A percentile compares a stretch with the other conserved stretches of the same genome.
phyloP scores from a whole-genome alignment of 2,113 vertebrate species.

The Clinocottus analis region DNA sequence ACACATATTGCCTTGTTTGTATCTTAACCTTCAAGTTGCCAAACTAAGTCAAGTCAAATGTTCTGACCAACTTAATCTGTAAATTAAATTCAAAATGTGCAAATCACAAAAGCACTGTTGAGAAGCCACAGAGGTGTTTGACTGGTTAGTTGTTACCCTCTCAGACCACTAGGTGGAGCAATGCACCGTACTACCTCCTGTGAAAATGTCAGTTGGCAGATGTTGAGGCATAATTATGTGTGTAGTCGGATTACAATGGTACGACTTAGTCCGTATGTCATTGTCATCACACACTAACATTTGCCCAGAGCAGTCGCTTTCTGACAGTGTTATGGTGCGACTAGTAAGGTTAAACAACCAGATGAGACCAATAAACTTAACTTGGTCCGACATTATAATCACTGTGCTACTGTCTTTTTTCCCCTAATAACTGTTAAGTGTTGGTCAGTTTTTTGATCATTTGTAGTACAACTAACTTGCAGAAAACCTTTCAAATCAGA shows the following conservation, averaged over 20 bases:
- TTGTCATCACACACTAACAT: neutral
- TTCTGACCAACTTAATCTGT: neutral
- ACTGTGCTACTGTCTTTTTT: neutral
- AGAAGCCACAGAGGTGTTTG: neutral
- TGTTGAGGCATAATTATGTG: neutral
- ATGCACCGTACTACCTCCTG: neutral
- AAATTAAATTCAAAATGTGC: too few relatives aligned
- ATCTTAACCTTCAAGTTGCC: neutral
- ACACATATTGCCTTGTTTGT: slow-evolving; percentile 1
- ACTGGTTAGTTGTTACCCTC: neutral
- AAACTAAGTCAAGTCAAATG: neutral
- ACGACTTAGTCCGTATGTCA: neutral
- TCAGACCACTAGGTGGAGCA: slow-evolving; percentile 47
- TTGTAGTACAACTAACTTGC: neutral
- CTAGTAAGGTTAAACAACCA: slow-evolving; percentile 1
- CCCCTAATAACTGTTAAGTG: neutral
- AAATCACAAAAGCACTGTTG: neutral
- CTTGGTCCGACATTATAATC: neutral
- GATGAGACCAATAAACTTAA: slow-evolving; percentile 27
- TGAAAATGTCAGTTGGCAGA: neutral
- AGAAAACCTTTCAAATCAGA: neutral
- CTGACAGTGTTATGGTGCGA: neutral
- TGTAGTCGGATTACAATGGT: neutral
- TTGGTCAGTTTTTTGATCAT: neutral
- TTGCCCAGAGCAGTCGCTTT: neutral